phyloP scores from a whole-genome alignment of 2,113 vertebrate species.

The Cavia porcellus region DNA sequence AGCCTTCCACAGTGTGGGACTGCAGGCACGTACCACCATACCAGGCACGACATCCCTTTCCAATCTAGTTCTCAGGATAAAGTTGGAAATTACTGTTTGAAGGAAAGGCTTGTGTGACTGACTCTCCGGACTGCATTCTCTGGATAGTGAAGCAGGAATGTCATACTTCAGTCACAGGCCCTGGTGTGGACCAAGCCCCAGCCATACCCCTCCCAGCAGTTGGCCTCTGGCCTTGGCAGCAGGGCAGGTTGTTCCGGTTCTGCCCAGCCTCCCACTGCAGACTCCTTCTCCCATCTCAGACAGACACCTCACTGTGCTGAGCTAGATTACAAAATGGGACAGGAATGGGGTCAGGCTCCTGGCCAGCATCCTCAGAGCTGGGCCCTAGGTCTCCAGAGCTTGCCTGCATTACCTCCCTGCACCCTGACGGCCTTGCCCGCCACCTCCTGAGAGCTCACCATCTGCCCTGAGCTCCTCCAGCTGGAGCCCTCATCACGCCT shows the following conservation, averaged over 20 bases:
- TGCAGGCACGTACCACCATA: neutral
- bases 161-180: rapidly evolving
- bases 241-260: neutral
- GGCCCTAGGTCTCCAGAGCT: rapidly evolving
- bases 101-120: neutral
- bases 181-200: neutral
- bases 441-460: rapidly evolving
- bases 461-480: neutral
- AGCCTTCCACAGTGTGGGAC: neutral
- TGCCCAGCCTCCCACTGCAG: neutral
- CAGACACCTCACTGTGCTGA: neutral
- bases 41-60: neutral
- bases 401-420: neutral
- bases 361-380: rapidly evolving
- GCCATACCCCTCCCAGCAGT: neutral
- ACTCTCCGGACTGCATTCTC: neutral
- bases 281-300: neutral
- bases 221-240: neutral
- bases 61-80: neutral
- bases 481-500: rapidly evolving
- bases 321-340: neutral
- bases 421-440: neutral
- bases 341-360: neutral
- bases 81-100: neutral
- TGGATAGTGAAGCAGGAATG: neutral